Evolutionary conservation across 2,888 invertebrate species (phyloP).

Genomic region (Drosophila suboccidentalis): DNA sequence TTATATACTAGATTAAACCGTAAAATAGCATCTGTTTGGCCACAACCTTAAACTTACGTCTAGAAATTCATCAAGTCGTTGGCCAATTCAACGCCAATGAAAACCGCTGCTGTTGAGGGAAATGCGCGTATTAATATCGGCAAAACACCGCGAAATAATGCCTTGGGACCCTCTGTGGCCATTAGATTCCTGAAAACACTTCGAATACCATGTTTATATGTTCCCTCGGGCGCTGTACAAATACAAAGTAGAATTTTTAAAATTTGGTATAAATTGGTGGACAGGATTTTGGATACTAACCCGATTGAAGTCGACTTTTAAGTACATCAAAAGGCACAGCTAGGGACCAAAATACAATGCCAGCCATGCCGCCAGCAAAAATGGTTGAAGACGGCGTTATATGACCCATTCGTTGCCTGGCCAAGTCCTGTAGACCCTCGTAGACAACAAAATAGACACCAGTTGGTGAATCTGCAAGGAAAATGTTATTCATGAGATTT

Average conservation of each 20-base stretch:
- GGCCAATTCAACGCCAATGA: conserved; percentile 96
- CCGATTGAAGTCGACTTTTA: conserved; percentile 98
- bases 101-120: conserved; percentile 99
- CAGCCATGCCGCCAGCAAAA: conserved; percentile 97
- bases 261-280: no score
- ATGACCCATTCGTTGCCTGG: conserved; percentile 87
- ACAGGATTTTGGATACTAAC: conserved; percentile 85
- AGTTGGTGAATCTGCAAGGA: conserved; percentile 94
- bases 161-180: conserved; percentile 94
- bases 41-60: conserved; percentile 13
- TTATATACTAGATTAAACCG: conserved; percentile 11
- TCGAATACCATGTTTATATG: conserved; percentile 95
- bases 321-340: conserved; percentile 99
- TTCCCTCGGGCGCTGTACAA: conserved; percentile 94
- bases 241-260: not conserved
- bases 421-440: conserved; percentile 93
- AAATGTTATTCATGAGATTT: not conserved
- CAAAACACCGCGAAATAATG: conserved; percentile 96
- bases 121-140: conserved; percentile 99
- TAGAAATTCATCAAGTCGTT: conserved; percentile 89
- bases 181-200: conserved; percentile 95
- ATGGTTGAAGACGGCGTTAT: conserved; percentile 90
- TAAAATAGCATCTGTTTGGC: conserved; percentile 42
- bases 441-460: conserved; percentile 99
- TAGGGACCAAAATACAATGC: conserved; percentile 97